Base-by-base conservation (phyloP, 2,113 vertebrate genomes). In the Pelodiscus sinensis region DNA sequence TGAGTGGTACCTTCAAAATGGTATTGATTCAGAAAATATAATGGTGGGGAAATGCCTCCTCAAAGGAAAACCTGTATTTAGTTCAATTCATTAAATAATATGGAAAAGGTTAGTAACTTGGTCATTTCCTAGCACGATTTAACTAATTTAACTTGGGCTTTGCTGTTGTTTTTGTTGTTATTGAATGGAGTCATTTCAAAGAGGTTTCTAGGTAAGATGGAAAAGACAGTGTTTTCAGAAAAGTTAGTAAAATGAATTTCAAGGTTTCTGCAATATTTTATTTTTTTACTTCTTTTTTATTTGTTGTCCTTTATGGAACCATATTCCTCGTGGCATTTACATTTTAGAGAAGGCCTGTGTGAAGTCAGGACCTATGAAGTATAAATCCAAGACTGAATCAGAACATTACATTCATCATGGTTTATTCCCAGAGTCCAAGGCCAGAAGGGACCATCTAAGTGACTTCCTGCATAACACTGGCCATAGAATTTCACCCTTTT, bases 1-100 rank as follows among this genome's bases (percentile, higher is more conserved):
- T 94, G 82, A 62, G 85, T 73, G 81, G 82, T 90, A 97, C 86
- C 31, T 92, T 96, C 44, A 89, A 95, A 96, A 38, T 78, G 54
- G 58, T 89, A 91, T 86, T 19, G 79, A 95, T 95, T 90, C 60
- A 79, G 92, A 92, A 94, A 95, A 19, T 9, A 16, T 24, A 91
- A 29, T 15, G 9, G 79, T 38, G 83, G 85, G 56, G 86, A 94
- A 56, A 58, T 87, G n/a, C 75, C 80, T 56, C 85, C 86, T 95
- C 60, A 5, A 86, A 94, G 83, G 56, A 86, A 58, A 94, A 94
- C 31, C 29, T 85, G 6, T 6, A 38, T 56, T 79, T 71, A 1
- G 16, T 86, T 92, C 65, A 38, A 79, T 73, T 60, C 77, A 29
- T 0, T 9, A 60, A 93, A 73, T 55, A 97, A 96, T 60, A 81